Evolutionary conservation across 2,888 invertebrate species (phyloP), one percentile per base, ranked within the genome.

Genomic region (Chalcosyrphus nemorum): DNA sequence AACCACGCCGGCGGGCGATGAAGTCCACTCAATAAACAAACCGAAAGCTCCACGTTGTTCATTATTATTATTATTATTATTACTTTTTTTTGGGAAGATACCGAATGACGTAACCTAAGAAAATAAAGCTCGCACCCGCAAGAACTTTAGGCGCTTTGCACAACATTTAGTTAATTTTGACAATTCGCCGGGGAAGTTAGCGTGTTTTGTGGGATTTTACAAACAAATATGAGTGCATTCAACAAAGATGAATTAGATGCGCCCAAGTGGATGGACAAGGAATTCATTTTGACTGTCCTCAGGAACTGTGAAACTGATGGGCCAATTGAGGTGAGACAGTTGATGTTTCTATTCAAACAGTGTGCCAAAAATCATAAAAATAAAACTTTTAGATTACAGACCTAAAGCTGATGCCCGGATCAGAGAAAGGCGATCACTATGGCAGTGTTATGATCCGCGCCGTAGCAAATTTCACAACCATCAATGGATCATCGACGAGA

Each of bases 231-330:
- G 70, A 27, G 32, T 9, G 15, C 63, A 2, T 86, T 47, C 47
- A 86, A 86, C 61, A 81, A 56, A 1, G 88, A 89, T 52, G 89
- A 89, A 65, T 29, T 88, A 7, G 82, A 66, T n/a, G 70, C 87
- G 0, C 86, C 88, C 7, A 76, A 82, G 2, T 88, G 89, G 89
- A 38, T 89, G 1, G 76, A 86, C 35, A 5, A 5, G 0, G 63
- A 86, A 7, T 88, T 87, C 24, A 86, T 89, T 11, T 50, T 38
- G 13, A 77, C 38, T 13, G 54, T 75, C 9, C 50, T 76, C 4
- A 66, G 35, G 32, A 38, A 59, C 15, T 59, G 65, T 38, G 35
- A 76, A 13, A 54, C 45, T 5, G 65, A 57, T 41, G 17, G 52
- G 2, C 13, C n/a, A 9, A 32, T 68, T 9, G 6, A 41, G 35